These are phyloP conservation scores for Drosophila sechellia DNA, from an alignment of 1,140 invertebrate species.

Conservation along the genomic window DNA sequence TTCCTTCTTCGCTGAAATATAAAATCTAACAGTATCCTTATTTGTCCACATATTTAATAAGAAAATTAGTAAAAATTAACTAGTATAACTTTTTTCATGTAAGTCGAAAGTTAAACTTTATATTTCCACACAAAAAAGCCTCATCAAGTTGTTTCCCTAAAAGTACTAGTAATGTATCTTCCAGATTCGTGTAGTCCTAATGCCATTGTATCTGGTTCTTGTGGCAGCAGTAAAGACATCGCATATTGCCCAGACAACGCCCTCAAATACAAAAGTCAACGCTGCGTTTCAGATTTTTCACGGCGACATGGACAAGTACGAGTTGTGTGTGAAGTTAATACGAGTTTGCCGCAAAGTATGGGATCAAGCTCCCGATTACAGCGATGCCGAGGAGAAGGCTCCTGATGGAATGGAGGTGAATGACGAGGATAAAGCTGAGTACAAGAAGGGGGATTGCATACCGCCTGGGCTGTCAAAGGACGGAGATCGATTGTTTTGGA, in stretches of 20 bases:
- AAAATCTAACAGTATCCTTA: background rate
- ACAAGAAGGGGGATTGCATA: slow-evolving; percentile 17
- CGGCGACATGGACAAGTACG: slow-evolving; percentile 1
- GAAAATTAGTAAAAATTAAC: background rate
- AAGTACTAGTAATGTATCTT: too few species aligned
- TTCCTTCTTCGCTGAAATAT: too few species aligned
- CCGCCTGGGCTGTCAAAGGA: background rate
- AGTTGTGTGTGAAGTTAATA: slow-evolving; percentile 49
- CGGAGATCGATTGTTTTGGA: slow-evolving; percentile 7
- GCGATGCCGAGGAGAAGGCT: background rate
- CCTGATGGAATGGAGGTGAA: background rate
- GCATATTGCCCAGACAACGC: background rate
- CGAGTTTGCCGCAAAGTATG: slow-evolving; percentile 27
- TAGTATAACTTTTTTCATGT: too few species aligned
- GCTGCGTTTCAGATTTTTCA: background rate
- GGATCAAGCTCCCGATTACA: slow-evolving; percentile 11
- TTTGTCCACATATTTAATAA: background rate
- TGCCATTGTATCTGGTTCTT: background rate
- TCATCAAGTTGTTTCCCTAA: too few species aligned
- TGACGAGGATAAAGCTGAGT: background rate
- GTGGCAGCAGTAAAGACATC: background rate
- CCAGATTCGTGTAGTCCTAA: too few species aligned
- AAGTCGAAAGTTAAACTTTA: too few species aligned
- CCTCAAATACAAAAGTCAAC: background rate
- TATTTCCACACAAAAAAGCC: too few species aligned